Evolutionary conservation across 2,797 vertebrate species (phyloP).

Genomic region (Falco cherrug): DNA sequence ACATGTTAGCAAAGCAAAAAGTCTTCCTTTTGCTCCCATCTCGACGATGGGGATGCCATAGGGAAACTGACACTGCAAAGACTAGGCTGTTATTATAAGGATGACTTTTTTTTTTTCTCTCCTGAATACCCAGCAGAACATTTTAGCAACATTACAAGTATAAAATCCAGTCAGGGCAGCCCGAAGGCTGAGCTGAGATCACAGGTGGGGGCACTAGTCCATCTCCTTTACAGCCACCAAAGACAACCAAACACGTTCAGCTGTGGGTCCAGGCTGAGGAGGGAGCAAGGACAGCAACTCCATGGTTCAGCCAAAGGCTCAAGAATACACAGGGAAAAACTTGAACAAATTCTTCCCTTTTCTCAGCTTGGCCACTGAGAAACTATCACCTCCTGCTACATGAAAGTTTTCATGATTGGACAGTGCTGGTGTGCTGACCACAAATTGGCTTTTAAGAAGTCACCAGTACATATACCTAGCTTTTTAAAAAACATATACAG

Average conservation of each 20-base stretch:
- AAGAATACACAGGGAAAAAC: background rate
- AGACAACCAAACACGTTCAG: background rate
- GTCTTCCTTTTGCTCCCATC: background rate
- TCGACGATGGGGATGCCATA: fast-evolving
- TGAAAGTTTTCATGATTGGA: background rate
- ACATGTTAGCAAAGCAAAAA: fast-evolving
- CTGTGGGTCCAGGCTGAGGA: background rate
- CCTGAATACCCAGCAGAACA: background rate
- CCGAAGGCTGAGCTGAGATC: background rate
- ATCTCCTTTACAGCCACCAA: background rate
- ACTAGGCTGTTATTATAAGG: background rate
- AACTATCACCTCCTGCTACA: background rate
- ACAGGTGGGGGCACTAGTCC: background rate
- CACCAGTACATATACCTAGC: fast-evolving
- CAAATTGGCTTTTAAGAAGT: background rate
- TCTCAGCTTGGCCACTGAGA: background rate
- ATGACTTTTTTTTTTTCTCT: background rate
- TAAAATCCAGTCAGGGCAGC: background rate
- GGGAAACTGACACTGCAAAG: background rate
- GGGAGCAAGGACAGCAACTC: background rate
- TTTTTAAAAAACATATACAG: background rate
- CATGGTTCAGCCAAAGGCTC: background rate
- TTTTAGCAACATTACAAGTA: background rate
- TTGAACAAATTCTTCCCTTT: background rate
- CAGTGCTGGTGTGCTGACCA: no score